These are phyloP conservation scores for Rhyacophila brunnea DNA, from an alignment of 1,140 invertebrate species.

Conservation along the genomic window DNA sequence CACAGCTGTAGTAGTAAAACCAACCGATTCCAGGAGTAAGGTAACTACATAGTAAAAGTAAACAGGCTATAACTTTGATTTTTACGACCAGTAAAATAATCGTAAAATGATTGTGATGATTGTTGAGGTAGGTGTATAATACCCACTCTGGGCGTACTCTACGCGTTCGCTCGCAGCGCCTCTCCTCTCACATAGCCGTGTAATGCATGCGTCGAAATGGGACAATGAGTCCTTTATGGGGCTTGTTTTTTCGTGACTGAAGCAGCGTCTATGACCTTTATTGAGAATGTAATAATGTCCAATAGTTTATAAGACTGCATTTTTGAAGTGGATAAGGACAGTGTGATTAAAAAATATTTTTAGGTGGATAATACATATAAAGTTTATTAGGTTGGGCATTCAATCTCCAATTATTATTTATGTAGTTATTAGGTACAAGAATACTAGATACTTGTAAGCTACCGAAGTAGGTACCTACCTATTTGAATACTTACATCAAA, in stretches of 20 bases:
- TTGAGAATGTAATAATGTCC: conserved; percentile 14
- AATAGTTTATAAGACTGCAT: conserved; percentile 31
- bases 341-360: no score
- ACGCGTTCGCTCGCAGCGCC: neutral
- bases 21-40: conserved; percentile 4
- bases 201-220: conserved; percentile 1
- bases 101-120: conserved; percentile 37
- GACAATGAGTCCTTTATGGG: neutral
- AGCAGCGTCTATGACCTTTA: conserved; percentile 21
- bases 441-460: no score
- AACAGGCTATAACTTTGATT: conserved; percentile 33
- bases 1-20: neutral
- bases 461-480: no score
- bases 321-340: neutral
- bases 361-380: no score
- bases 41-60: conserved; percentile 26
- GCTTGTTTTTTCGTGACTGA: conserved; percentile 20
- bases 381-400: no score
- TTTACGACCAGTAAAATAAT: conserved; percentile 36
- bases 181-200: conserved; percentile 1
- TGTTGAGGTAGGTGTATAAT: conserved; percentile 24
- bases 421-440: no score
- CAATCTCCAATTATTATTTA: no score
- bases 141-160: no score
- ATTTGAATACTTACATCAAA: no score